A percentile compares a stretch with the other conserved stretches of the same genome.
Conservation (phyloP, 2,113 vertebrate genomes). For the Lasiurus borealis region DNA sequence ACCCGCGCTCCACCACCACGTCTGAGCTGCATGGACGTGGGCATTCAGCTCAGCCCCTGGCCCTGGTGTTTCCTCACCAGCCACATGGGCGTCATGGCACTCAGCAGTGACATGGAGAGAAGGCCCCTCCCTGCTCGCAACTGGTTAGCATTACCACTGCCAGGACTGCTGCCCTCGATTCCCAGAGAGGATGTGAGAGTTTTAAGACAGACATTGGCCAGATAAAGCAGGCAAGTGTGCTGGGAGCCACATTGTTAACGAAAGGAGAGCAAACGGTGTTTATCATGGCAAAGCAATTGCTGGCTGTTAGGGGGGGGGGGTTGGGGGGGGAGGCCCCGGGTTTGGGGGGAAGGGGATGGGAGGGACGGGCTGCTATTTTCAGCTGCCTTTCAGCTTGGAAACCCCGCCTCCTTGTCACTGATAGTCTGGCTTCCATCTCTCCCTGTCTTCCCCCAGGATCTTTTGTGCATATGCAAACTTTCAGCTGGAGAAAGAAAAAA, state of each 20-base stretch:
- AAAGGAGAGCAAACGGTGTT: constrained; percentile 38
- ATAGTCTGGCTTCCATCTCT: neutral
- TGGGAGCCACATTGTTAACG: neutral
- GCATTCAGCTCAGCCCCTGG: too few species aligned
- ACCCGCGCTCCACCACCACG: too few species aligned
- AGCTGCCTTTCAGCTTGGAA: constrained; percentile 5
- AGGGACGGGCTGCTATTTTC: neutral
- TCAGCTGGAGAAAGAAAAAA: neutral
- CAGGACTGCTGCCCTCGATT: neutral
- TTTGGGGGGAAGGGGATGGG: neutral
- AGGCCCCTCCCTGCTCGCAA: neutral
- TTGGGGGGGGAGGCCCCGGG: neutral
- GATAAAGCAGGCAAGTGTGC: neutral
- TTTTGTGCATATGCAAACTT: constrained; percentile 44
- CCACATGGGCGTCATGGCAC: neutral
- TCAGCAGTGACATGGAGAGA: neutral
- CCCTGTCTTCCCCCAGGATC: neutral
- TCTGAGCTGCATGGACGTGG: neutral
- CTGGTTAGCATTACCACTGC: neutral
- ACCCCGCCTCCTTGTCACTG: neutral
- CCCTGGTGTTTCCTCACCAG: neutral
- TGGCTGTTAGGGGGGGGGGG: neutral
- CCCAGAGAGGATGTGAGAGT: neutral
- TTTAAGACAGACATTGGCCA: neutral
- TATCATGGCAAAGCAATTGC: constrained; percentile 36